phyloP scores from a whole-genome alignment of 2,113 vertebrate genomes.

The Romanogobio albipinnatus region DNA sequence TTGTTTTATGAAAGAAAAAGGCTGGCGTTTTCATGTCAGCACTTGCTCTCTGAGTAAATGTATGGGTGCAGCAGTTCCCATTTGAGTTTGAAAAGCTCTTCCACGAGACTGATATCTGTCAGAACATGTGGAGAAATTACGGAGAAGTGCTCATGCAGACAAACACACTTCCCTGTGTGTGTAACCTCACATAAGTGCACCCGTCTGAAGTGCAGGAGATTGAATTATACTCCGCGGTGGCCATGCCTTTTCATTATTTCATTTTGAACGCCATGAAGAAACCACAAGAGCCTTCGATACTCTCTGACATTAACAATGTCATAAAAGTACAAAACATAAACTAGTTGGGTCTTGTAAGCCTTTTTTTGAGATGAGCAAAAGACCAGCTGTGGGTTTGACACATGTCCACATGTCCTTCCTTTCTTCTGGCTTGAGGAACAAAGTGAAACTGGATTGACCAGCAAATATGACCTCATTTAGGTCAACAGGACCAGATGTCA shows the following conservation, averaged over 20 bases:
- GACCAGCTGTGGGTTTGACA: constrained; percentile 17
- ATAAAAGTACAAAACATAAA: constrained; percentile 32
- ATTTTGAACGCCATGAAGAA: constrained; percentile 5
- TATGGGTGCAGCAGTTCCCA: constrained; percentile 33
- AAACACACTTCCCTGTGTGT: constrained; percentile 58
- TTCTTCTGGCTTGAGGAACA: too few relatives aligned
- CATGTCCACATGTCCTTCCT: neutral
- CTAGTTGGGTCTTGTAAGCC: constrained; percentile 17
- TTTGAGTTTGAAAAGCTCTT: constrained; percentile 57
- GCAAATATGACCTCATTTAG: neutral
- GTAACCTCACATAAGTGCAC: constrained; percentile 26
- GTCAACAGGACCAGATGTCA: neutral
- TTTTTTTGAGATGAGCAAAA: constrained; percentile 29
- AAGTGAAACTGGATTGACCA: neutral
- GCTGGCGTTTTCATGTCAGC: constrained; percentile 52
- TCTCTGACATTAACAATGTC: constrained; percentile 42
- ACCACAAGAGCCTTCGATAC: constrained; percentile 1
- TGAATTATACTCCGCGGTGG: constrained; percentile 21
- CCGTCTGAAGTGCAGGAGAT: constrained; percentile 52
- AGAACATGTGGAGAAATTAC: constrained; percentile 69
- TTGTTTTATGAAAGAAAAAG: constrained; percentile 29
- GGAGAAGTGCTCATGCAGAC: constrained; percentile 34
- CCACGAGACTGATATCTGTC: constrained; percentile 65
- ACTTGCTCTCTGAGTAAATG: constrained; percentile 37
- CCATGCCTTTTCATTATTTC: constrained; percentile 48